phyloP scores from a whole-genome alignment of 2,888 invertebrate genomes.

The Bombylius major region DNA sequence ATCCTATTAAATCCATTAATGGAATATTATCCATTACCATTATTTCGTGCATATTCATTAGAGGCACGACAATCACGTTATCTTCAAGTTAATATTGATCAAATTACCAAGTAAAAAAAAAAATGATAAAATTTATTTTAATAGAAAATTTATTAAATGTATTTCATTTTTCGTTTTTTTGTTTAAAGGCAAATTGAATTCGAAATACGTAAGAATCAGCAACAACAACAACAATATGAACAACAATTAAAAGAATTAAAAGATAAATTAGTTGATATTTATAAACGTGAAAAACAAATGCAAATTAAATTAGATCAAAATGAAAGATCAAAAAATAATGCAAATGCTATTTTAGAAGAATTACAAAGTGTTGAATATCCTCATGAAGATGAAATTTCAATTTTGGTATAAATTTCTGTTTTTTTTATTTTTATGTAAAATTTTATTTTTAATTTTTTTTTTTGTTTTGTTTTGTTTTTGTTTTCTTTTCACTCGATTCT shows the following conservation, averaged over 20 bases:
- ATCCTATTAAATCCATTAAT: conserved; percentile 51
- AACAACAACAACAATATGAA: conserved; percentile 11
- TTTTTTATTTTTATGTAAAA: neutral
- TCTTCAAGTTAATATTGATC: conserved; percentile 54
- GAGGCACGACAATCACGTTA: conserved; percentile 41
- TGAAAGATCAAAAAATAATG: conserved; percentile 14
- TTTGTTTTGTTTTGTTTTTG: no score
- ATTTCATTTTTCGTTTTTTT: neutral
- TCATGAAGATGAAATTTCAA: conserved; percentile 26
- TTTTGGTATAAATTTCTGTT: conserved; percentile 21
- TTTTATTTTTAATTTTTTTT: neutral
- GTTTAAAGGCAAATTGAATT: conserved; percentile 15
- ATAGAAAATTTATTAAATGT: neutral
- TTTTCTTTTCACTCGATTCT: conserved; percentile 1
- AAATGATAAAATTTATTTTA: neutral
- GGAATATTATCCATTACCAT: conserved; percentile 61
- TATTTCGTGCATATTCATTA: conserved; percentile 61
- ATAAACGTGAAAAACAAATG: conserved; percentile 15
- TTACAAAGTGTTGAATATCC: conserved; percentile 28
- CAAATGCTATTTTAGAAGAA: conserved; percentile 23
- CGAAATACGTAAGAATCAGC: conserved; percentile 11
- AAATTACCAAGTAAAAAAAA: conserved; percentile 38
- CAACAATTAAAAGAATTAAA: conserved; percentile 11
- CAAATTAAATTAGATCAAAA: conserved; percentile 16
- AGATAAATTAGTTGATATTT: conserved; percentile 15